A percentile compares a stretch with the other conserved stretches of the same genome.
Evolutionary conservation across 1,140 invertebrate genomes (phyloP).

Genomic region (Aphaenogaster floridana): DNA sequence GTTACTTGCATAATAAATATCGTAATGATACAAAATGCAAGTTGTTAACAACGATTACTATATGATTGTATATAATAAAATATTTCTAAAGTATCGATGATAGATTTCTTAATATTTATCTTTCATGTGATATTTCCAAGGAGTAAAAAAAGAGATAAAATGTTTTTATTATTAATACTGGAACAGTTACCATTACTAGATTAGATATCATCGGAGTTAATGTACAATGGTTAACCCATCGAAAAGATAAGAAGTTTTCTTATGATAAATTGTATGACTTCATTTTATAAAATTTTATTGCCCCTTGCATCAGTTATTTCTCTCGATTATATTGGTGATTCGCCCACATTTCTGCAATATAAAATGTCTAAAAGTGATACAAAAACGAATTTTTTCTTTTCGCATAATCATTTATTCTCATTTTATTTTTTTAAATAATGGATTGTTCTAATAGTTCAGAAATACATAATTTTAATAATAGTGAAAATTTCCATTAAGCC

Average conservation of each 20-base stretch:
- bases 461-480: constrained; percentile 32
- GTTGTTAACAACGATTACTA: neutral
- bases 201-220: neutral
- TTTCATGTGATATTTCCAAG: neutral
- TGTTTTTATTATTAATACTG: constrained; percentile 8
- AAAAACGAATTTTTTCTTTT: neutral
- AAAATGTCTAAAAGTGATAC: neutral
- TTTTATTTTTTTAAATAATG: constrained; percentile 15
- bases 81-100: neutral
- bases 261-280: constrained; percentile 24
- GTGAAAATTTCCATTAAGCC: constrained; percentile 9
- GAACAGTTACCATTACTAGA: neutral
- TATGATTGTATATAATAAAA: neutral
- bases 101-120: neutral
- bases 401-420: neutral
- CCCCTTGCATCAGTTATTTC: neutral
- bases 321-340: constrained; percentile 13
- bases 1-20: neutral
- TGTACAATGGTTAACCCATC: neutral
- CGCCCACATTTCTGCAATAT: neutral
- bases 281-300: neutral
- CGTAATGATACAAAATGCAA: neutral
- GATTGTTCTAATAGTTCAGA: neutral
- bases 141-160: neutral
- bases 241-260: neutral